These are phyloP conservation scores for Thunnus maccoyii DNA, from an alignment of 2,113 vertebrate genomes.

Conservation along the genomic window DNA sequence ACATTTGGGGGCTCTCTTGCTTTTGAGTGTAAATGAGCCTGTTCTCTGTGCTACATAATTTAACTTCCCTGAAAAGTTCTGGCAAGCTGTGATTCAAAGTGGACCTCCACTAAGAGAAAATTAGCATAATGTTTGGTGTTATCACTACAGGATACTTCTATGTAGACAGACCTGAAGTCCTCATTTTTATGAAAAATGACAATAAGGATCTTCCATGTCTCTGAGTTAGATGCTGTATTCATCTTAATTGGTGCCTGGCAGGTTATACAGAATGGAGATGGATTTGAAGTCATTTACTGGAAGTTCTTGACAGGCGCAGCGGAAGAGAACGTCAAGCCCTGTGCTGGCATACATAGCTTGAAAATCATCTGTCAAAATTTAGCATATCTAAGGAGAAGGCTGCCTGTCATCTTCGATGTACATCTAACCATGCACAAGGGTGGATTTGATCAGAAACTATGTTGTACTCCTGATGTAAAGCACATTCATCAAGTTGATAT, in stretches of 20 bases:
- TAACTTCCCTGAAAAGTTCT: slow-evolving; percentile 6
- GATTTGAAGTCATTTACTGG: slow-evolving; percentile 86
- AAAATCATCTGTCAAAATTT: slow-evolving; percentile 90
- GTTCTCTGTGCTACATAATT: slow-evolving; percentile 4
- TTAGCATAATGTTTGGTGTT: slow-evolving; percentile 20
- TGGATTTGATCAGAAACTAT: slow-evolving; percentile 86
- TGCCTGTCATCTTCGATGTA: slow-evolving; percentile 87
- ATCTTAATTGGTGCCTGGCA: slow-evolving; percentile 84
- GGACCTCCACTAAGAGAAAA: not conserved
- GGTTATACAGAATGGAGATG: slow-evolving; percentile 82
- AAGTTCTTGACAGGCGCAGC: slow-evolving; percentile 83
- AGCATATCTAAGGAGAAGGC: slow-evolving; percentile 86
- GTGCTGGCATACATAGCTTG: slow-evolving; percentile 75
- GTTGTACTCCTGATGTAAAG: slow-evolving; percentile 73
- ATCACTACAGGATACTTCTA: slow-evolving; percentile 29
- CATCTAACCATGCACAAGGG: slow-evolving; percentile 84
- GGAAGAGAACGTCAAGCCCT: slow-evolving; percentile 76
- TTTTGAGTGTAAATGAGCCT: not conserved
- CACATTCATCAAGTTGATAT: slow-evolving; percentile 75
- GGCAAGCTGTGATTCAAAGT: slow-evolving; percentile 22
- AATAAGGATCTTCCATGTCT: slow-evolving; percentile 63
- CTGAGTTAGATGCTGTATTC: slow-evolving; percentile 78
- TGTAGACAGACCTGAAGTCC: slow-evolving; percentile 39
- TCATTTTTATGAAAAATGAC: slow-evolving; percentile 71
- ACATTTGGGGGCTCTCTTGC: not conserved